Conservation (phyloP, 1,140 invertebrate species). For the Hypothenemus hampei region DNA sequence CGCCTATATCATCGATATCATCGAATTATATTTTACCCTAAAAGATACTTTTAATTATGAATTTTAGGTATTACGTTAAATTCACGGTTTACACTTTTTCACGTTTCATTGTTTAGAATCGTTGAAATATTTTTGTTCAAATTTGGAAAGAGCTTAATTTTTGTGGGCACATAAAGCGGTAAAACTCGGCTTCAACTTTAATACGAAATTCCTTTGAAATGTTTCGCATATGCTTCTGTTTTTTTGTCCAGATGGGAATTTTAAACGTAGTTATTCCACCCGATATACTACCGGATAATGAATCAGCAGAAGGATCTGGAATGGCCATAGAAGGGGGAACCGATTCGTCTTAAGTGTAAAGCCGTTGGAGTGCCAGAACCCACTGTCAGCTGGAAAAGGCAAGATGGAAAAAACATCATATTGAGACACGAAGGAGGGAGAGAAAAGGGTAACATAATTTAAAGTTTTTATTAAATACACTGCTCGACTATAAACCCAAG, state of each 20-base stretch:
- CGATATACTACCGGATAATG: constrained; percentile 68
- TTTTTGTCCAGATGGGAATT: constrained; percentile 64
- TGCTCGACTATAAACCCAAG: constrained; percentile 1
- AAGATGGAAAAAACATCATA: constrained; percentile 69
- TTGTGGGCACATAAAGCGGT: constrained; percentile 8
- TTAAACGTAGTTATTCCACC: constrained; percentile 79
- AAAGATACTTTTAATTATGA: constrained; percentile 18
- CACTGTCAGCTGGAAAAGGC: constrained; percentile 70
- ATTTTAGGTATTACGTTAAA: constrained; percentile 10
- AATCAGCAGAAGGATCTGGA: constrained; percentile 52
- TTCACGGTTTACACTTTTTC: constrained; percentile 2
- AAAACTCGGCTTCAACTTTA: constrained; percentile 3
- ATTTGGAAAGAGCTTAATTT: constrained; percentile 18
- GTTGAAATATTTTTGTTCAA: constrained; percentile 10
- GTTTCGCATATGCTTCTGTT: background rate
- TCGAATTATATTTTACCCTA: too few species aligned
- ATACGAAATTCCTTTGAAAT: constrained; percentile 8
- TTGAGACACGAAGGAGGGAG: constrained; percentile 60
- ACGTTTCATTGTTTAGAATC: constrained; percentile 7
- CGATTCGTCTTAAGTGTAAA: constrained; percentile 67
- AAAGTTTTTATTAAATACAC: background rate
- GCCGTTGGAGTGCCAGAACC: constrained; percentile 77
- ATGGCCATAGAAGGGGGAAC: constrained; percentile 71
- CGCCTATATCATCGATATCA: too few species aligned
- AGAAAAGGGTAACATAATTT: constrained; percentile 47